A percentile compares a stretch with the other conserved stretches of the same genome.
Conservation (phyloP, 2,888 invertebrate species). For the Drosophila helvetica region DNA sequence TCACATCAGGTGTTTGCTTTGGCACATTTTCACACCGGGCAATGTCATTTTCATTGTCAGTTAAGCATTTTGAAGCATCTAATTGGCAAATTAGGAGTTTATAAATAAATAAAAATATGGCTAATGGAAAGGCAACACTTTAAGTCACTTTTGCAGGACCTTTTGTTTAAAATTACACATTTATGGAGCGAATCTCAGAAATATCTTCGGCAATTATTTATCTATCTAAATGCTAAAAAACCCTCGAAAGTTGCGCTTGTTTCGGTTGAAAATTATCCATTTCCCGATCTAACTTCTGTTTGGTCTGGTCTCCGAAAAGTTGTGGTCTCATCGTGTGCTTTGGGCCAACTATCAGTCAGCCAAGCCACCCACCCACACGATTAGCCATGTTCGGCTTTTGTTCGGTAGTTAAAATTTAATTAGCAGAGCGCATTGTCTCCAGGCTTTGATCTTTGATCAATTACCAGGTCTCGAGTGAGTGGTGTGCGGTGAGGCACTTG, state of each 20-base stretch:
- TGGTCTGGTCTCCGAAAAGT: not conserved
- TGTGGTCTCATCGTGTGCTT: conserved; percentile 18
- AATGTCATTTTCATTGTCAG: conserved; percentile 32
- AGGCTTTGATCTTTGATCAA: conserved; percentile 53
- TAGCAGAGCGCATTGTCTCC: conserved; percentile 62
- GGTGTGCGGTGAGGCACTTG: conserved; percentile 30
- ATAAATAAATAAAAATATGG: conserved; percentile 10
- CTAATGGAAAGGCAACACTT: too few relatives aligned
- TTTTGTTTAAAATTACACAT: too few relatives aligned
- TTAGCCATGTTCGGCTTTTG: conserved; percentile 39
- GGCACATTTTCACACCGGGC: conserved; percentile 25
- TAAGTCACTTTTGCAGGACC: too few relatives aligned
- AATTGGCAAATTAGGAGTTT: conserved; percentile 20
- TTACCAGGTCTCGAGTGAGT: conserved; percentile 36
- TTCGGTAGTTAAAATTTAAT: conserved; percentile 55
- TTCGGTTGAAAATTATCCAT: too few relatives aligned
- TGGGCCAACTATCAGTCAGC: conserved; percentile 50
- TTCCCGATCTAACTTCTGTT: too few relatives aligned
- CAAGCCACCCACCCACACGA: conserved; percentile 27
- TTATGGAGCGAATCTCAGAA: too few relatives aligned
- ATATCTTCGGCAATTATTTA: too few relatives aligned
- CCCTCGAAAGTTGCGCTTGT: too few relatives aligned
- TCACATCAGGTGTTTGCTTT: conserved; percentile 21
- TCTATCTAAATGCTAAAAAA: too few relatives aligned
- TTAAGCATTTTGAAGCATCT: not conserved